Conservation (phyloP, 2,888 invertebrate species). For the Philhelius pedissequus region DNA sequence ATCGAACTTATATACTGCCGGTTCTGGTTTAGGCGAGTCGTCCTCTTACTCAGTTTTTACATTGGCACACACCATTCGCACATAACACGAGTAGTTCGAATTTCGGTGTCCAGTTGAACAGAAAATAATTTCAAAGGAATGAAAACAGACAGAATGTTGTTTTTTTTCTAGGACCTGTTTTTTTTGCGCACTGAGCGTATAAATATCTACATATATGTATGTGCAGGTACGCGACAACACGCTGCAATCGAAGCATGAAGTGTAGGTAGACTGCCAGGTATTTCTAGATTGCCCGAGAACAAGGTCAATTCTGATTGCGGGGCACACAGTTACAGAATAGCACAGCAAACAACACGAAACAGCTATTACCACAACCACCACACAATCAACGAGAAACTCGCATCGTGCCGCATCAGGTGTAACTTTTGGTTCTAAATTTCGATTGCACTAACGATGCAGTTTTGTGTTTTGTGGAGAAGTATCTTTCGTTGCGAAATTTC, state of each 20-base stretch:
- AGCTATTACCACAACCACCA: background rate
- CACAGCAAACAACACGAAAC: background rate
- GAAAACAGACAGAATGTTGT: background rate
- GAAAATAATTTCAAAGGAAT: constrained; percentile 17
- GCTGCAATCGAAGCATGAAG: constrained; percentile 23
- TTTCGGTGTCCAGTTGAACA: constrained; percentile 42
- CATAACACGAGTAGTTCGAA: background rate
- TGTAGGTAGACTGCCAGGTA: constrained; percentile 62
- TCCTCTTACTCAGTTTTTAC: constrained; percentile 11
- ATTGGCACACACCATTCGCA: background rate
- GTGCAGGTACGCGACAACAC: background rate
- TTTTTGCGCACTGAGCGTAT: background rate
- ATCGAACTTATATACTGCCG: constrained; percentile 23
- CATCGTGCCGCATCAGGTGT: constrained; percentile 48
- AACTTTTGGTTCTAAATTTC: constrained; percentile 18
- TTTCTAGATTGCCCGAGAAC: constrained; percentile 63
- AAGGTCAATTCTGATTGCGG: constrained; percentile 66
- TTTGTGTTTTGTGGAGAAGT: constrained; percentile 25
- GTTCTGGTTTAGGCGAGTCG: constrained; percentile 32
- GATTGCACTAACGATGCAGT: constrained; percentile 16
- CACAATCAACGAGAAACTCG: background rate
- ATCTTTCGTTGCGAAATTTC: constrained; percentile 36
- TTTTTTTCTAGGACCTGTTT: constrained; percentile 49
- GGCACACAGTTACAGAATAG: constrained; percentile 29
- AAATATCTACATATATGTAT: background rate